phyloP scores from a whole-genome alignment of 1,140 invertebrate genomes.

The Pogonomyrmex californicus region DNA sequence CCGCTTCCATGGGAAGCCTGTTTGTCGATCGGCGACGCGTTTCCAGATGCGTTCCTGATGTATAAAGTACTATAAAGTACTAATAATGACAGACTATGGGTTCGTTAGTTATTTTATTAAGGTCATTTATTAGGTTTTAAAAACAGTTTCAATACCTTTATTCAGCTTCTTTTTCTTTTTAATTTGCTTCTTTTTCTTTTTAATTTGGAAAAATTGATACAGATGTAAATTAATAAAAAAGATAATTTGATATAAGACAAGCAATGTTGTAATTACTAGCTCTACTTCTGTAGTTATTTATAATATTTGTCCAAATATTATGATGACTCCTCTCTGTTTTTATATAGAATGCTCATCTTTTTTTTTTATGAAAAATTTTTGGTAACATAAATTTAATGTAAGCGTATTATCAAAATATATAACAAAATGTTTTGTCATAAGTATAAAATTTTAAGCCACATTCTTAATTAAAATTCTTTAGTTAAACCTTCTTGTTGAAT shows the following conservation, averaged over 20 bases:
- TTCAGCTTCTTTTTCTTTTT: background rate
- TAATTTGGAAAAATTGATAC: slow-evolving; percentile 15
- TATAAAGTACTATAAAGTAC: background rate
- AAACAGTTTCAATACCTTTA: background rate
- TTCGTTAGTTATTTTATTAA: slow-evolving; percentile 37
- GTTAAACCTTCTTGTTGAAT: background rate
- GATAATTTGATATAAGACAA: background rate
- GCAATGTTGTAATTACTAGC: background rate
- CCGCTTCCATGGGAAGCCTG: slow-evolving; percentile 36
- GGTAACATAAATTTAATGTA: background rate
- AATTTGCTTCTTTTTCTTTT: background rate
- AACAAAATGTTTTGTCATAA: background rate
- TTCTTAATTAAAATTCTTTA: background rate
- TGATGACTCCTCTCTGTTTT: background rate
- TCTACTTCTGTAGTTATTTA: background rate
- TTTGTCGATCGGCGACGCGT: slow-evolving; percentile 36
- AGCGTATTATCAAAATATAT: background rate
- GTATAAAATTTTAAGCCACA: background rate
- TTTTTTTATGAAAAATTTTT: background rate
- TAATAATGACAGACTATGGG: background rate
- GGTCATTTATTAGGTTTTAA: slow-evolving; percentile 18
- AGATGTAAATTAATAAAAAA: background rate
- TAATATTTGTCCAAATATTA: background rate
- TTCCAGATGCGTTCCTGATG: slow-evolving; percentile 42
- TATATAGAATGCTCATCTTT: background rate